Conservation (phyloP, 2,797 vertebrate genomes). For the Pangasius sanitwongsei region DNA sequence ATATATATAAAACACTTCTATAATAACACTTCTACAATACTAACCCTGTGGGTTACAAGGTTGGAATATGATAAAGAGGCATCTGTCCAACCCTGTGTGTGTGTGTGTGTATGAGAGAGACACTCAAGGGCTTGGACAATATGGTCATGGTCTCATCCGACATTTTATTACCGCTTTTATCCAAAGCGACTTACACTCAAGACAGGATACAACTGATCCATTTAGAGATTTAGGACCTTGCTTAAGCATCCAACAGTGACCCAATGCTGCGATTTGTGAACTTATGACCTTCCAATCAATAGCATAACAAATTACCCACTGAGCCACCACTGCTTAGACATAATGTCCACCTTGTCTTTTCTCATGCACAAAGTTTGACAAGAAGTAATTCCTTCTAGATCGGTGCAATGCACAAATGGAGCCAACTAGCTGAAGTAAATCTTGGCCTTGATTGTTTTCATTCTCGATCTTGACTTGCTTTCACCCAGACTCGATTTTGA, state of each 20-base stretch:
- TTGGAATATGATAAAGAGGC: background rate
- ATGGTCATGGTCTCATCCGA: background rate
- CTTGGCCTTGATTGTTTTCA: background rate
- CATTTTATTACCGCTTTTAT: background rate
- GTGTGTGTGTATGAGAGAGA: too few species aligned
- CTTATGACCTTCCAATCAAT: background rate
- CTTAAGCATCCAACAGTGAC: background rate
- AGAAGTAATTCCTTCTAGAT: background rate
- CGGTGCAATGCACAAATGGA: background rate
- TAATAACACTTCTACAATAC: background rate
- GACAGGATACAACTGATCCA: background rate
- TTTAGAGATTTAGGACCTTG: background rate
- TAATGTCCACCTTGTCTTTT: background rate
- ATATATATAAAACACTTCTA: background rate
- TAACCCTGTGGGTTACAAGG: background rate
- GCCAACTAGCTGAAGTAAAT: background rate
- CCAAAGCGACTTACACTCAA: background rate
- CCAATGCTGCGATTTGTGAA: background rate
- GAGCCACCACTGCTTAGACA: background rate
- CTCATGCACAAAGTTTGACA: background rate
- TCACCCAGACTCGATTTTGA: background rate
- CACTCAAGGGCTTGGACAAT: background rate
- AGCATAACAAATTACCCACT: background rate
- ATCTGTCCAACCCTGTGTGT: background rate
- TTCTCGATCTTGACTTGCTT: background rate